Conservation (phyloP, 2,797 vertebrate species). For the Loriculus beryllinus region DNA sequence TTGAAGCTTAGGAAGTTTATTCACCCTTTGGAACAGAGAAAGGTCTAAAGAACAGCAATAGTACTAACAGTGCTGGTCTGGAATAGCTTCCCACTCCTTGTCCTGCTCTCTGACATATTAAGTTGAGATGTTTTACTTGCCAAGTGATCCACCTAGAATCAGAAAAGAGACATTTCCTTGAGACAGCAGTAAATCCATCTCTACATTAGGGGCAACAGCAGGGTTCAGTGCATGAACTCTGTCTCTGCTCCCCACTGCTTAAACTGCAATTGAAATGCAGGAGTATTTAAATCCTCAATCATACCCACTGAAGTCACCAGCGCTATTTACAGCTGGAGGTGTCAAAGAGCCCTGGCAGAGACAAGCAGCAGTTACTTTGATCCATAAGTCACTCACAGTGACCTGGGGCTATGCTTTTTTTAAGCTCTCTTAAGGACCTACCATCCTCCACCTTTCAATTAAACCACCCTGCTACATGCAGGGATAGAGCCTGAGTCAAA, state of each 20-base stretch:
- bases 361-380: not conserved
- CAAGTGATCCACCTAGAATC: conserved; percentile 70
- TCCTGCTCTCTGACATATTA: conserved; percentile 78
- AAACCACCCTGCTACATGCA: not conserved
- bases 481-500: not conserved
- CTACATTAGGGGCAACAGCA: not conserved
- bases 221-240: not conserved
- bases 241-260: not conserved
- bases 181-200: not conserved
- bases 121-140: conserved; percentile 76
- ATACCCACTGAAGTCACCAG: not conserved
- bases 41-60: not conserved
- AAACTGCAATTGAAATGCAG: not conserved
- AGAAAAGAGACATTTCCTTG: not conserved
- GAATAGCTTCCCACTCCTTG: conserved; percentile 84
- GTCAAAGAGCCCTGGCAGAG: not conserved
- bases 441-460: not conserved
- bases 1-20: not conserved
- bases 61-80: conserved; percentile 65
- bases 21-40: not conserved
- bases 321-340: not conserved
- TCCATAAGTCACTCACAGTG: not conserved
- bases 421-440: not conserved
- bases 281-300: not conserved
- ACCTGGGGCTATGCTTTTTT: not conserved